Conservation (phyloP, 1,140 invertebrate genomes). For the Sesamia nonagrioides region DNA sequence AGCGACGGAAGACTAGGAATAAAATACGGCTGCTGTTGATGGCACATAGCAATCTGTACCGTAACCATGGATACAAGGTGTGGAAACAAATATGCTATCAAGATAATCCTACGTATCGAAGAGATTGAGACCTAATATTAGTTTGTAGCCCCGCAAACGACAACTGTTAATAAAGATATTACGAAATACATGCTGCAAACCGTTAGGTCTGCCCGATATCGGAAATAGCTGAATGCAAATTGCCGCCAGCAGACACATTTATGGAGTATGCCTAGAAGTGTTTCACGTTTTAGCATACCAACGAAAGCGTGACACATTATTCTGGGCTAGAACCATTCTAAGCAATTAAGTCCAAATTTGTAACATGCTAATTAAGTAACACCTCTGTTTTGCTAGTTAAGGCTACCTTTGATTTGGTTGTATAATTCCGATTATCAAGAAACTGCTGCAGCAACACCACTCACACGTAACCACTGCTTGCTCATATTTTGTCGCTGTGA, state of each 20-base stretch:
- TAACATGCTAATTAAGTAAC: neutral
- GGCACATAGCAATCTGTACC: too few relatives aligned
- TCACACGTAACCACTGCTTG: too few relatives aligned
- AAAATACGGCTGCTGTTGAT: too few relatives aligned
- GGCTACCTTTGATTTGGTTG: too few relatives aligned
- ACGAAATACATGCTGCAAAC: constrained; percentile 1
- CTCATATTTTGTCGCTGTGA: too few relatives aligned
- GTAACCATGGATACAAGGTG: neutral
- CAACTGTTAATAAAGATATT: constrained; percentile 27
- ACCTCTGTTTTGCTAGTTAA: neutral
- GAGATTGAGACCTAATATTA: neutral
- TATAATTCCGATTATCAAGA: too few relatives aligned
- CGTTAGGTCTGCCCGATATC: constrained; percentile 28
- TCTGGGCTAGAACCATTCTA: constrained; percentile 1
- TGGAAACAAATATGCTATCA: neutral
- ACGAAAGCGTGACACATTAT: constrained; percentile 27
- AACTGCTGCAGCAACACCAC: too few relatives aligned
- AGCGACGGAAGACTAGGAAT: too few relatives aligned
- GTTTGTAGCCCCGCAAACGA: neutral
- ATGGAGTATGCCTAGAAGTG: constrained; percentile 30
- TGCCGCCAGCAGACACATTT: constrained; percentile 14
- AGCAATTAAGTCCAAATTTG: constrained; percentile 25
- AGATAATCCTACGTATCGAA: neutral
- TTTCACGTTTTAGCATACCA: constrained; percentile 13
- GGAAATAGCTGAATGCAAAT: constrained; percentile 40